These are phyloP conservation scores for Drosophila ohnishii DNA, from an alignment of 1,140 invertebrate genomes.

Conservation along the genomic window DNA sequence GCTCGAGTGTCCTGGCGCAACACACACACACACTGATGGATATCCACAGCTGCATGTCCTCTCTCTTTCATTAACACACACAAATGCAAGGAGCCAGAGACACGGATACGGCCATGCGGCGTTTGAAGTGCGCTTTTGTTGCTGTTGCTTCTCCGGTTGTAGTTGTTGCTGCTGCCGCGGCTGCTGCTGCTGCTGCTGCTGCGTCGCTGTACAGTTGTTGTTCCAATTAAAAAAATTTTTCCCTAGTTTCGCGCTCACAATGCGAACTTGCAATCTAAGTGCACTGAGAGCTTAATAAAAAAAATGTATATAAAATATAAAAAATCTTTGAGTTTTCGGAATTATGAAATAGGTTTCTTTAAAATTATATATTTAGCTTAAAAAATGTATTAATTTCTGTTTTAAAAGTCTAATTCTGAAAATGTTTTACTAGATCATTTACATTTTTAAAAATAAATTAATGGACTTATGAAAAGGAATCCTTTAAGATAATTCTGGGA, in stretches of 20 bases:
- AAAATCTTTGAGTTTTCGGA: not conserved
- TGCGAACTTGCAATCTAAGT: constrained; percentile 74
- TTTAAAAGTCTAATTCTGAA: not conserved
- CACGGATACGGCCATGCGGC: constrained; percentile 48
- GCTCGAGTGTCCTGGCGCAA: constrained; percentile 52
- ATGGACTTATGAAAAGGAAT: not conserved
- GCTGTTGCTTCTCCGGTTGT: constrained; percentile 29
- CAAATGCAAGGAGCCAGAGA: constrained; percentile 16
- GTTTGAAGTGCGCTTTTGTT: constrained; percentile 71
- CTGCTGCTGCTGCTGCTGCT: constrained; percentile 43
- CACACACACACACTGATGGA: constrained; percentile 1
- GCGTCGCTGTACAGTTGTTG: constrained; percentile 76
- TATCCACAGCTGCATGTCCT: constrained; percentile 56
- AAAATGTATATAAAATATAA: too few relatives aligned
- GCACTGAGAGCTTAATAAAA: not conserved
- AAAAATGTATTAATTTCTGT: not conserved
- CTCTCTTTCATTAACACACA: constrained; percentile 48
- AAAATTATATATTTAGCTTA: not conserved
- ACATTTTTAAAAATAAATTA: not conserved
- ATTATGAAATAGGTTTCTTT: not conserved
- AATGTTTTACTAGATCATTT: too few relatives aligned
- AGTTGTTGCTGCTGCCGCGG: constrained; percentile 16
- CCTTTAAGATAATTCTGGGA: not conserved
- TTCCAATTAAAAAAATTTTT: constrained; percentile 80
- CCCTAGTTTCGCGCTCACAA: constrained; percentile 79